A percentile compares a stretch with the other conserved stretches of the same genome.
phyloP scores from a whole-genome alignment of 2,888 invertebrate species.

The Drosophila emarginata region DNA sequence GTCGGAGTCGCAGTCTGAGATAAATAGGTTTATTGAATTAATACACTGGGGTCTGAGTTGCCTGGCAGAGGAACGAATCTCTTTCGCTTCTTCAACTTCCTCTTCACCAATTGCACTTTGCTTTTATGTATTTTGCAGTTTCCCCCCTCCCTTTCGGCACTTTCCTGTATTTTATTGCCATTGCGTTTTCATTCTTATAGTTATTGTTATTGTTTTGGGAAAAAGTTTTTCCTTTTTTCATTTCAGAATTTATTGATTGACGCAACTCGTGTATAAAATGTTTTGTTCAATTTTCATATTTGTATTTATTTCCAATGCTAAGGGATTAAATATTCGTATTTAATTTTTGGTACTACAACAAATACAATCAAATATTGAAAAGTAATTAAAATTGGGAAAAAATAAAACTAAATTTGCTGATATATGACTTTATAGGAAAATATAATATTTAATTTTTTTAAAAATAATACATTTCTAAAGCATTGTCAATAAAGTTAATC shows the following conservation, averaged over 20 bases:
- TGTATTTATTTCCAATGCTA: background rate
- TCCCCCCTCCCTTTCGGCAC: slow-evolving; percentile 7
- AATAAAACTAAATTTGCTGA: too few relatives aligned
- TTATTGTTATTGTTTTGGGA: slow-evolving; percentile 5
- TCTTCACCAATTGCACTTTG: slow-evolving; percentile 42
- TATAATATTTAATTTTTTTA: too few relatives aligned
- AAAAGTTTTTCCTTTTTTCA: slow-evolving; percentile 31
- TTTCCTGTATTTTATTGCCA: slow-evolving; percentile 36
- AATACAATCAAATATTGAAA: too few relatives aligned
- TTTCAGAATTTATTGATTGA: slow-evolving; percentile 31
- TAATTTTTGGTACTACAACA: too few relatives aligned
- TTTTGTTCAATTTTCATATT: background rate
- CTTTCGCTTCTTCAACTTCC: slow-evolving; percentile 4
- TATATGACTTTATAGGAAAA: too few relatives aligned
- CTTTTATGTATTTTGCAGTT: slow-evolving; percentile 45
- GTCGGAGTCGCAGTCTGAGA: slow-evolving; percentile 48
- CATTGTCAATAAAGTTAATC: too few relatives aligned
- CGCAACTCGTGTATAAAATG: background rate
- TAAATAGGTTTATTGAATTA: slow-evolving; percentile 75
- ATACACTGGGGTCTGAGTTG: slow-evolving; percentile 48
- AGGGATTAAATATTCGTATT: background rate
- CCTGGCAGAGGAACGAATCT: background rate
- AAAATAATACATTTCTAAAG: too few relatives aligned
- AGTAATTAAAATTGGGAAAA: too few relatives aligned
- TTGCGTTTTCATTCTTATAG: slow-evolving; percentile 28